Percentiles rank a stretch among this genome's conserved stretches.
Evolutionary conservation across 2,888 invertebrate genomes (phyloP).

Genomic region (Drosophila barbarae): DNA sequence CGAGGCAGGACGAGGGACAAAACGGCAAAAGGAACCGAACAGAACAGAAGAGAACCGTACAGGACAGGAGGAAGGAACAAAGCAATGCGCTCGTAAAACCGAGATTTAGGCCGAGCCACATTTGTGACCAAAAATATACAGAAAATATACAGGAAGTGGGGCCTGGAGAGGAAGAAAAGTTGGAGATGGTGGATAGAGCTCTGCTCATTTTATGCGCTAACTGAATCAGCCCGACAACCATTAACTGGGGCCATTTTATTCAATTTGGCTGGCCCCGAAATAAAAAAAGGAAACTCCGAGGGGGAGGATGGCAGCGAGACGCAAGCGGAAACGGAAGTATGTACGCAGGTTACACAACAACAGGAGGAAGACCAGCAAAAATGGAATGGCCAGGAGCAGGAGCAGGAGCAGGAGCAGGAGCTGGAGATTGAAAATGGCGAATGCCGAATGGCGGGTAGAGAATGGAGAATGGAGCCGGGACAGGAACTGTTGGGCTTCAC

Average conservation of each 20-base stretch:
- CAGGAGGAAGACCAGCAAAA: slow-evolving; percentile 36
- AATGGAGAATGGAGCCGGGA: slow-evolving; percentile 18
- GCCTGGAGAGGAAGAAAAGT: slow-evolving; percentile 14
- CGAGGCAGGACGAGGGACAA: slow-evolving; percentile 6
- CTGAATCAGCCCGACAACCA: slow-evolving; percentile 74
- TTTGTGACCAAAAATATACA: slow-evolving; percentile 66
- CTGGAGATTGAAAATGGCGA: slow-evolving; percentile 25
- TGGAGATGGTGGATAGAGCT: slow-evolving; percentile 44
- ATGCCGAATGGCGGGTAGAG: neutral
- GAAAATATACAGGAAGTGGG: slow-evolving; percentile 22
- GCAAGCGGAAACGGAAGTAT: slow-evolving; percentile 64
- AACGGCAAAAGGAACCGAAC: neutral
- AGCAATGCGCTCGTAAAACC: slow-evolving; percentile 72
- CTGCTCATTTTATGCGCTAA: slow-evolving; percentile 73
- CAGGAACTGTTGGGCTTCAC: slow-evolving; percentile 40
- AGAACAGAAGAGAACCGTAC: neutral
- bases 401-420: slow-evolving; percentile 9
- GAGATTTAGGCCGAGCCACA: slow-evolving; percentile 74
- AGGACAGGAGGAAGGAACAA: slow-evolving; percentile 36
- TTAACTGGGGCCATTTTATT: slow-evolving; percentile 75
- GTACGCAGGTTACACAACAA: slow-evolving; percentile 67
- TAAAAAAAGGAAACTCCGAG: slow-evolving; percentile 24
- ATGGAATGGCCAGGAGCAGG: slow-evolving; percentile 3
- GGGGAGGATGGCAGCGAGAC: slow-evolving; percentile 25
- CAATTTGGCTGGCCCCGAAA: slow-evolving; percentile 62